phyloP scores from a whole-genome alignment of 2,797 vertebrate genomes.

The Triplophysa yarkandensis region DNA sequence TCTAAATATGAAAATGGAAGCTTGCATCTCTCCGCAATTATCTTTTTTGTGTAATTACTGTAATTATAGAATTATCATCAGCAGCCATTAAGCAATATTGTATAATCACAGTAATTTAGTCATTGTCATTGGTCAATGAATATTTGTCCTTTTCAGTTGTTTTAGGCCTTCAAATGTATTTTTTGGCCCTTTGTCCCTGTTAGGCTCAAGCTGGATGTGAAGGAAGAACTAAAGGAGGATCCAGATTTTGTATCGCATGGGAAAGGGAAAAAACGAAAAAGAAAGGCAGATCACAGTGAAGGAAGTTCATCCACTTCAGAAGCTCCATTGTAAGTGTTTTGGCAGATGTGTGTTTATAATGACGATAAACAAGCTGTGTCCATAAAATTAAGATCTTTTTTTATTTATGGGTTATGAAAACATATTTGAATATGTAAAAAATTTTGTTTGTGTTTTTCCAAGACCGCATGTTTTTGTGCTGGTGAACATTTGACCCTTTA shows the following conservation, averaged over 20 bases:
- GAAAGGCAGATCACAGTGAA: conserved; percentile 46
- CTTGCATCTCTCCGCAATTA: conserved; percentile 57
- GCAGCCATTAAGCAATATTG: conserved; percentile 58
- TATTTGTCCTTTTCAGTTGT: conserved; percentile 47
- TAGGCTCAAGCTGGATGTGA: conserved; percentile 54
- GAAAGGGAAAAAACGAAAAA: conserved; percentile 63
- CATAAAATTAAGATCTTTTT: neutral
- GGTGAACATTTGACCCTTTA: neutral
- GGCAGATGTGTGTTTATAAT: neutral
- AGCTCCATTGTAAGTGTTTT: conserved; percentile 61
- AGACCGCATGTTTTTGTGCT: neutral
- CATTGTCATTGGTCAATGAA: conserved; percentile 66
- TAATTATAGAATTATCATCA: conserved; percentile 71
- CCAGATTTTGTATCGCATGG: conserved; percentile 66
- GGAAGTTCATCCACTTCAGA: conserved; percentile 16
- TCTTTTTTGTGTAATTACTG: conserved; percentile 61
- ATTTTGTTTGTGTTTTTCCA: no score
- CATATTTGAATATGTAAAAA: no score
- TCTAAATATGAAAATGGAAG: conserved; percentile 58
- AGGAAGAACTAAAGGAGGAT: conserved; percentile 61
- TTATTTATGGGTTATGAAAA: neutral
- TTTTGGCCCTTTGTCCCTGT: conserved; percentile 26
- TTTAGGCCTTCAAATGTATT: conserved; percentile 30
- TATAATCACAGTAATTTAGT: conserved; percentile 68
- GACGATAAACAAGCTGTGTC: neutral